Base-by-base conservation (phyloP, 1,140 invertebrate genomes). In the Bombus superbus region DNA sequence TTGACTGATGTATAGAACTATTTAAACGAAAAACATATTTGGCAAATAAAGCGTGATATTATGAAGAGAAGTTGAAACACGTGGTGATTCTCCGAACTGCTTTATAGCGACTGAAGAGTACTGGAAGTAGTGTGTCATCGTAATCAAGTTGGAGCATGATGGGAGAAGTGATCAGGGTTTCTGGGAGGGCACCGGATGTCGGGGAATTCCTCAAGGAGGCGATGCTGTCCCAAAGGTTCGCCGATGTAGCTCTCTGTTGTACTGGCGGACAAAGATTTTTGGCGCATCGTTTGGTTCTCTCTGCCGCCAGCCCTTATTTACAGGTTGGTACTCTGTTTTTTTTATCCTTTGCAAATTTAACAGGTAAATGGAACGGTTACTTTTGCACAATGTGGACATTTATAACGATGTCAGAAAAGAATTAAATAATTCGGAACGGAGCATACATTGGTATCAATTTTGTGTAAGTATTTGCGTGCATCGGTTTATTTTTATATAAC, bases 261-360 rank as follows among this genome's bases (percentile, higher is more conserved):
- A 92, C 92, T 2, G 93, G 92, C 18, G 93, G 92, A 3, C 92
- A 94, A n/a, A 92, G 88, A 73, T 94, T 95, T 82, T 75, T 94
- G 22, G 96, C 94, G 5, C 94, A 95, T 87, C 91, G 94, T 0
- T 72, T 95, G 32, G 94, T 95, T 9, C 87, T 95, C 1, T 94
- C 94, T 1, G 94, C 94, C 0, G 93, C 93, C 22, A 95, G 94
- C 84, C 92, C 93, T 69, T 95, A 95, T 81, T 80, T 94, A 28
- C 93, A 94, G 88, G 94, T 94, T 38, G 78, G 88, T 91, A 66
- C 5, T 57, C 13, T 28, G 35, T 42, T 57, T 42, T 32, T 32
- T n/a, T 25, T 25, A 3, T 32, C 1, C 9, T 57, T 57, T 38
- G 28, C 0, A 13, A 73, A 44, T 73, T 28, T 44, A 8, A 40